Conservation (phyloP, 2,888 invertebrate species). For the Amphipoea oculea region DNA sequence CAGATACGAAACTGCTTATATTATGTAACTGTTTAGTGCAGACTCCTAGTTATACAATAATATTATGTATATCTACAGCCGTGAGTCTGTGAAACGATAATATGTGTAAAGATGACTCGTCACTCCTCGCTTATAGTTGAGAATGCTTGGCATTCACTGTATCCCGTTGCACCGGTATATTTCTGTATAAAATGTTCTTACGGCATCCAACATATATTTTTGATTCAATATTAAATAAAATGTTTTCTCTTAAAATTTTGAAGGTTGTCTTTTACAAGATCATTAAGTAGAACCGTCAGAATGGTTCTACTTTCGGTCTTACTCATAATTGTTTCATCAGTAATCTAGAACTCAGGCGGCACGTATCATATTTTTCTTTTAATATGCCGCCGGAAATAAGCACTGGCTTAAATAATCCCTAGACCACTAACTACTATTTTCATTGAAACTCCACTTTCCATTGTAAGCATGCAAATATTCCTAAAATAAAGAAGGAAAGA, state of each 20-base stretch:
- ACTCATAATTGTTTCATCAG: neutral
- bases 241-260: neutral
- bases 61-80: slow-evolving; percentile 5
- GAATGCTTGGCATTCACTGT: slow-evolving; percentile 37
- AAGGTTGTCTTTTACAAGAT: neutral
- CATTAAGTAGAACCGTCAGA: too few relatives aligned
- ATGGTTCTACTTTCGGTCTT: slow-evolving; percentile 7
- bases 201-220: slow-evolving; percentile 16
- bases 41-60: neutral
- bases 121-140: slow-evolving; percentile 15
- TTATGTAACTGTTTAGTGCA: neutral
- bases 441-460: slow-evolving; percentile 11
- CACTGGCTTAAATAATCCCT: neutral
- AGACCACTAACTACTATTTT: too few relatives aligned
- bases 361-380: neutral
- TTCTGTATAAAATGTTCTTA: slow-evolving; percentile 21
- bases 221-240: slow-evolving; percentile 9
- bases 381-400: too few relatives aligned
- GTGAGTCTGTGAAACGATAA: slow-evolving; percentile 4
- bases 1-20: neutral
- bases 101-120: slow-evolving; percentile 23
- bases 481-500: neutral
- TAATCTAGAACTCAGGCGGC: neutral
- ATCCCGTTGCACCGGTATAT: slow-evolving; percentile 52
- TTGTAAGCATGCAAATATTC: slow-evolving; percentile 12